These are phyloP conservation scores for Hesperophylax magnus DNA, from an alignment of 1,140 invertebrate species.

Conservation along the genomic window DNA sequence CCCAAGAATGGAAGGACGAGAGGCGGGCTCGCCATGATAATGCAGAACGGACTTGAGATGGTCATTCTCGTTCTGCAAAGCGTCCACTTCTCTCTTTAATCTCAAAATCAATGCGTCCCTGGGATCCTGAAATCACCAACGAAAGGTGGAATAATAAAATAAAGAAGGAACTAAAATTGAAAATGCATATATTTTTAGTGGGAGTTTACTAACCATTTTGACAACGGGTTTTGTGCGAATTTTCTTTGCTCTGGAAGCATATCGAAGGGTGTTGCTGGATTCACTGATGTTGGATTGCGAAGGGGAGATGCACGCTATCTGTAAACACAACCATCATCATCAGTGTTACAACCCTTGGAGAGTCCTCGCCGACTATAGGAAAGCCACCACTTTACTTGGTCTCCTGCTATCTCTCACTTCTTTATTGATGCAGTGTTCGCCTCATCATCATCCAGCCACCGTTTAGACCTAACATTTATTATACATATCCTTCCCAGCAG, in stretches of 20 bases:
- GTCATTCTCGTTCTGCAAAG: slow-evolving; percentile 93
- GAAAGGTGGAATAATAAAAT: neutral
- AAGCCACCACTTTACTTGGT: too few relatives aligned
- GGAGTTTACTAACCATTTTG: slow-evolving; percentile 81
- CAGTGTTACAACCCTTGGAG: too few relatives aligned
- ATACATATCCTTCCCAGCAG: too few relatives aligned
- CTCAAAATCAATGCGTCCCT: slow-evolving; percentile 92
- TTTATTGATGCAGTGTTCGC: too few relatives aligned
- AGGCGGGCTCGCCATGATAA: slow-evolving; percentile 64
- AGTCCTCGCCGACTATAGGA: too few relatives aligned
- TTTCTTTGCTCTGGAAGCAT: slow-evolving; percentile 89
- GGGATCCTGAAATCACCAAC: slow-evolving; percentile 79
- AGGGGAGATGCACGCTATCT: slow-evolving; percentile 95
- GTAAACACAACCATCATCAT: slow-evolving; percentile 37
- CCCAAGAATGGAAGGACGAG: neutral
- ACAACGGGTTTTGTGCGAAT: slow-evolving; percentile 92
- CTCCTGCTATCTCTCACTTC: too few relatives aligned
- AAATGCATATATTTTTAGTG: neutral
- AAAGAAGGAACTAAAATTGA: neutral
- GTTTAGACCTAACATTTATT: too few relatives aligned
- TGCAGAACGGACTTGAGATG: slow-evolving; percentile 84
- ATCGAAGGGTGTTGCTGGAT: slow-evolving; percentile 92
- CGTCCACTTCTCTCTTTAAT: slow-evolving; percentile 89
- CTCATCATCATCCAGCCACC: too few relatives aligned
- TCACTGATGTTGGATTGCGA: slow-evolving; percentile 89